phyloP scores from a whole-genome alignment of 2,113 vertebrate species.

The Tamias sibiricus region DNA sequence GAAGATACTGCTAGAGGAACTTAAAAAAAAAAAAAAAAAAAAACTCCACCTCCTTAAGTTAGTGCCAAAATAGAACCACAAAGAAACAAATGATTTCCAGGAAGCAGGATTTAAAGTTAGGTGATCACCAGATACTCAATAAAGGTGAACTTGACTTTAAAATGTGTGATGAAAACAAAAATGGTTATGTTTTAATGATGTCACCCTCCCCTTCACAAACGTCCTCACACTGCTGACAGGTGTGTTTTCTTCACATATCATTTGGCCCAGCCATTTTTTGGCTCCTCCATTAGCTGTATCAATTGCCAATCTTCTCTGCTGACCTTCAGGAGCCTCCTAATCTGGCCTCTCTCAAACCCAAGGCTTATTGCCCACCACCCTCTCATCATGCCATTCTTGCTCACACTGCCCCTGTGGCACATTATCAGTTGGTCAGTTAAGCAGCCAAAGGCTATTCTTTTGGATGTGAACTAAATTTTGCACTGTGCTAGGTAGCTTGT shows the following conservation, averaged over 20 bases:
- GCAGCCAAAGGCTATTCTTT: not conserved
- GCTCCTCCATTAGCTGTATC: not conserved
- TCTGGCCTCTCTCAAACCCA: not conserved
- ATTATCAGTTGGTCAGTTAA: not conserved
- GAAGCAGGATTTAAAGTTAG: not conserved
- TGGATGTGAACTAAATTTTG: not conserved
- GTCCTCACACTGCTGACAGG: not conserved
- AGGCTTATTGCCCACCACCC: not conserved
- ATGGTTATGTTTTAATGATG: not conserved
- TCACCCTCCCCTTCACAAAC: not conserved
- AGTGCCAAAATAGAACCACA: not conserved
- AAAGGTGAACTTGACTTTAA: not conserved
- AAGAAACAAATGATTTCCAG: not conserved
- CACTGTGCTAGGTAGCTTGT: not conserved
- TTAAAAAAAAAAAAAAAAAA: not conserved
- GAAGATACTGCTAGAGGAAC: not conserved
- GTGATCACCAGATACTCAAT: not conserved
- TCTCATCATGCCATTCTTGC: not conserved
- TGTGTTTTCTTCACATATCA: not conserved
- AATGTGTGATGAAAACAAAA: not conserved
- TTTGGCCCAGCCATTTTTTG: not conserved
- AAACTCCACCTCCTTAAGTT: not conserved
- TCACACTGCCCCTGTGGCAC: not conserved
- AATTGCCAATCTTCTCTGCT: not conserved
- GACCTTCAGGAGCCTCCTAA: not conserved